Conservation (phyloP, 92 coral and sea anemone species). For the Hydrozoanthus gracilis region DNA sequence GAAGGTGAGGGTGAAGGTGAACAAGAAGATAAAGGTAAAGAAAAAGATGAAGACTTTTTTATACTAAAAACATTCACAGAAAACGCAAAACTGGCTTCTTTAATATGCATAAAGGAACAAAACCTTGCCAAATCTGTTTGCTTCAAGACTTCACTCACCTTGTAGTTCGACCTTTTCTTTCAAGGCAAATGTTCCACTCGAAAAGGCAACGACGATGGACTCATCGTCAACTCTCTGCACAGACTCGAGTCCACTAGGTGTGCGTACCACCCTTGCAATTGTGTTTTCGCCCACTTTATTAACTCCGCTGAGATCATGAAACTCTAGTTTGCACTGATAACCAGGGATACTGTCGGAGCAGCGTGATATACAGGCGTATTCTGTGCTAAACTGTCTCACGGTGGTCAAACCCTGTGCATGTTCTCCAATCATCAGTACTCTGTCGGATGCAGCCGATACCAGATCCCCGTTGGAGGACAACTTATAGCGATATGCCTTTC, state of each 20-base stretch:
- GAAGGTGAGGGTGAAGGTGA: no score
- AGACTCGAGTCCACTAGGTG: conserved; percentile 87
- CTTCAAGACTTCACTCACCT: no score
- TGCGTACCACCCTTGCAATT: conserved; percentile 75
- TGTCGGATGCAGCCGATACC: conserved; percentile 19
- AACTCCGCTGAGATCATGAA: conserved; percentile 63
- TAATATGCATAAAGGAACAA: no score
- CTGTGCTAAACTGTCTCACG: conserved; percentile 68
- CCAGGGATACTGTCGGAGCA: conserved; percentile 72
- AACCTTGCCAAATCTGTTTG: no score
- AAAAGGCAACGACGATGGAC: conserved; percentile 67
- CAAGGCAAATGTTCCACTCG: conserved; percentile 79
- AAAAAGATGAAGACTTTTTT: no score
- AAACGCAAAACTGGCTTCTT: no score
- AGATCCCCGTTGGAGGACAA: conserved; percentile 67
- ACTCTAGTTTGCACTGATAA: conserved; percentile 80
- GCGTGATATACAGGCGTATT: conserved; percentile 76
- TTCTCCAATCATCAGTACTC: conserved; percentile 62
- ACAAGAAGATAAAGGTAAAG: no score
- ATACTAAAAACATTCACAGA: no score
- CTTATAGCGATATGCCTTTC: conserved; percentile 70
- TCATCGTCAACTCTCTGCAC: conserved; percentile 68
- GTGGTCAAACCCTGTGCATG: conserved; percentile 80
- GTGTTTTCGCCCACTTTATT: conserved; percentile 48
- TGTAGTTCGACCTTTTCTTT: conserved; percentile 63